Base-by-base conservation (phyloP, 2,888 invertebrate species). In the Scaptomyza parva region DNA sequence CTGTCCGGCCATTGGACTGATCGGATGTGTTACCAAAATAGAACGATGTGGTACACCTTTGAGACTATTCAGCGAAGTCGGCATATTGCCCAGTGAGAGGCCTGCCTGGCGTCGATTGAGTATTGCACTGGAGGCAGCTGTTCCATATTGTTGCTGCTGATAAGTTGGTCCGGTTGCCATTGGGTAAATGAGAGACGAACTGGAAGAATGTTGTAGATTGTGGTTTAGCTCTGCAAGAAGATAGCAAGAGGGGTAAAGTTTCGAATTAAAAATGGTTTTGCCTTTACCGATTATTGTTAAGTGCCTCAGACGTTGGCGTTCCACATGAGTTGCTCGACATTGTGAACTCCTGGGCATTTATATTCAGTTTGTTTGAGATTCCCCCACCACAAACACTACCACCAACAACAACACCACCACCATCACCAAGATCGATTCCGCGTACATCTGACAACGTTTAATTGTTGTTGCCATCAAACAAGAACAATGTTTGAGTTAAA, bases 301-400 rank as follows among this genome's bases (percentile, higher is more conserved):
- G 69, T 66, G 82, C 70, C 78, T 89, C 88, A 76, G 82, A 83
- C 79, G 89, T 78, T 76, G 86, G 70, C 66, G 76, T 70, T 20
- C 69, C 60, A 45, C 71, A 72, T 52, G 67, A 59, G 61, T 77
- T 66, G 60, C 60, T 60, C 51, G 77, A 94, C 95, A 96, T 96
- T 88, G 95, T 96, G 93, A 97, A 97, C 93, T 97, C 97, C 93
- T 96, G 96, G 66, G 97, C 97, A 92, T 97, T 96, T 76, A 96
- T 96, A 92, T 97, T 97, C 84, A 97, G 93, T 92, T 95, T 95
- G 91, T 95, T 95, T 86, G 87, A 69, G 73, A 85, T 74, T 90
- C 92, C 92, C 90, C 92, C 93, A 93, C 94, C 94, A 64, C 41
- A 61, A 55, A 60, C 58, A 57, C n/a, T 64, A 55, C 51, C 59